A percentile compares a stretch with the other conserved stretches of the same genome.
Evolutionary conservation across 2,888 invertebrate species (phyloP).

Genomic region (Scaptomyza parva): DNA sequence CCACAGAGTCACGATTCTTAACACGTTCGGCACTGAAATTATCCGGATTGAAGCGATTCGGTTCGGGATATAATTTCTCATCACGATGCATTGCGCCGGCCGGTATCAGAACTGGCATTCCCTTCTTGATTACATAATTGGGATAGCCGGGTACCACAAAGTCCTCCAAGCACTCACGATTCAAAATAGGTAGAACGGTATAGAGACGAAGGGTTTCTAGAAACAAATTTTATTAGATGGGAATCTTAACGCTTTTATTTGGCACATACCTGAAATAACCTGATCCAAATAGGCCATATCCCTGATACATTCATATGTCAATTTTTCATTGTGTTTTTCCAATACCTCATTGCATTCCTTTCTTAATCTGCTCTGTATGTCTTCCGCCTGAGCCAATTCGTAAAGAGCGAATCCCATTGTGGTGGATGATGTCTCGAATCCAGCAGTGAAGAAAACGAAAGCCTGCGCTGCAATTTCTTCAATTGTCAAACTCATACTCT

Average conservation of each 20-base stretch:
- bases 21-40: constrained; percentile 87
- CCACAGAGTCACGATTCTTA: constrained; percentile 84
- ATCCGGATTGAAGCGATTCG: constrained; percentile 87
- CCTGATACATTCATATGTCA: constrained; percentile 82
- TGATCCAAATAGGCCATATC: constrained; percentile 85
- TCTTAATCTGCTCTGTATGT: constrained; percentile 84
- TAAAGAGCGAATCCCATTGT: constrained; percentile 85
- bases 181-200: constrained; percentile 86
- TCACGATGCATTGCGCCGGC: constrained; percentile 87
- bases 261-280: constrained; percentile 84
- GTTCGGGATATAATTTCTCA: constrained; percentile 87
- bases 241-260: too few species aligned
- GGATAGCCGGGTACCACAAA: constrained; percentile 85
- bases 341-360: constrained; percentile 84
- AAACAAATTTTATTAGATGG: background rate
- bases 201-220: constrained; percentile 86
- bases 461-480: constrained; percentile 86
- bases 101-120: constrained; percentile 86
- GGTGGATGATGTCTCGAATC: constrained; percentile 86
- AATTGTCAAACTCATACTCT: constrained; percentile 68
- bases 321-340: constrained; percentile 78
- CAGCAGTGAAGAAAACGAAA: constrained; percentile 86
- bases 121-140: constrained; percentile 86
- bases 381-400: constrained; percentile 85
- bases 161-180: constrained; percentile 86